These are phyloP conservation scores for Clusia tigrina DNA, from an alignment of 2,888 invertebrate genomes.

Conservation along the genomic window DNA sequence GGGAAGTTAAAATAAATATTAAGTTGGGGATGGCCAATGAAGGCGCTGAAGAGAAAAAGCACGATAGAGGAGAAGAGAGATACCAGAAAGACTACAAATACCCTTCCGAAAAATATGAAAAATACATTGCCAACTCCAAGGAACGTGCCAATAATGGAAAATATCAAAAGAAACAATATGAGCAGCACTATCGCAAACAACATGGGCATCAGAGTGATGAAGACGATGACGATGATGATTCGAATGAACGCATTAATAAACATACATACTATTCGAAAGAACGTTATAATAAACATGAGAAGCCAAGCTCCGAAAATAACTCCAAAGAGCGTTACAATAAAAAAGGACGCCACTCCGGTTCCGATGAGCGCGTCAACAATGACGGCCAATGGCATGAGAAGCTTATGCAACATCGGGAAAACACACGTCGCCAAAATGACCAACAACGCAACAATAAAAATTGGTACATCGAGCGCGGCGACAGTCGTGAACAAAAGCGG, in stretches of 20 bases:
- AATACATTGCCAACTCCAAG: slow-evolving; percentile 15
- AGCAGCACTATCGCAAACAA: slow-evolving; percentile 22
- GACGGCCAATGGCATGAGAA: slow-evolving; percentile 56
- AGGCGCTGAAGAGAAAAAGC: too few relatives aligned
- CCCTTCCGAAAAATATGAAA: slow-evolving; percentile 9
- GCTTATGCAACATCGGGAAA: slow-evolving; percentile 57
- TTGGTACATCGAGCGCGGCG: slow-evolving; percentile 60
- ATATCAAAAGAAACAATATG: slow-evolving; percentile 16
- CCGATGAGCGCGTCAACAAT: slow-evolving; percentile 27
- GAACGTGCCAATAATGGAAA: slow-evolving; percentile 3
- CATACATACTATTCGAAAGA: slow-evolving; percentile 27
- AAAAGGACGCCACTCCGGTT: slow-evolving; percentile 13
- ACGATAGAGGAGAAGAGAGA: background rate
- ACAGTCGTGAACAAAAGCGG: slow-evolving; percentile 54
- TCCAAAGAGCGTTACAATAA: slow-evolving; percentile 32
- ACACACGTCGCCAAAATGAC: slow-evolving; percentile 46
- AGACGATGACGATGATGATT: slow-evolving; percentile 32
- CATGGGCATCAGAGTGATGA: slow-evolving; percentile 25
- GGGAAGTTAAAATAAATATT: slow-evolving; percentile 1
- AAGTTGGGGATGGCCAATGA: too few relatives aligned
- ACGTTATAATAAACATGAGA: slow-evolving; percentile 20
- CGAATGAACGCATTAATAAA: slow-evolving; percentile 36
- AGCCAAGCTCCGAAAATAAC: slow-evolving; percentile 22
- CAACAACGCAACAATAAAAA: slow-evolving; percentile 50
- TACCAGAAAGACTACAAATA: slow-evolving; percentile 17